A percentile compares a stretch with the other conserved stretches of the same genome.
These are phyloP conservation scores for Lepus americanus DNA, from an alignment of 2,113 vertebrate genomes.

Conservation along the genomic window DNA sequence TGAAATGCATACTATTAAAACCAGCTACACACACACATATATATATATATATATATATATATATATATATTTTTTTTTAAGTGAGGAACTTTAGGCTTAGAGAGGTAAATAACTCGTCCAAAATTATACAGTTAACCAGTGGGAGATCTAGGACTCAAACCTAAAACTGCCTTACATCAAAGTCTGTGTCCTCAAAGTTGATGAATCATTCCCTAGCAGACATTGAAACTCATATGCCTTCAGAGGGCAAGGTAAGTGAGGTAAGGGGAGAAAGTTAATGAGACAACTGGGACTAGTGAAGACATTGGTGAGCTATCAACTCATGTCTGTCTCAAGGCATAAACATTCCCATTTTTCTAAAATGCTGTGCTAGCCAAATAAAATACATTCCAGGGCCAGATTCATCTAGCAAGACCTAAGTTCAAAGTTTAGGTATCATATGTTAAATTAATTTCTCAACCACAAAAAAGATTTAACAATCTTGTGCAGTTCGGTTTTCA, in stretches of 20 bases:
- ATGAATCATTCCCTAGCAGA: constrained; percentile 43
- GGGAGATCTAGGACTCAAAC: not conserved
- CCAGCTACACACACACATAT: not conserved
- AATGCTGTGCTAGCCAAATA: constrained; percentile 59
- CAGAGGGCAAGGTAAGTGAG: constrained; percentile 16
- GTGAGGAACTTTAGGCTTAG: not conserved
- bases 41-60: not conserved
- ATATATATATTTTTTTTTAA: not conserved
- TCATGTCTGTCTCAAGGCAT: constrained; percentile 46
- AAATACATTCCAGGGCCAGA: constrained; percentile 66
- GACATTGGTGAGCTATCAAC: constrained; percentile 14
- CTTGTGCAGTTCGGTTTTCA: constrained; percentile 56
- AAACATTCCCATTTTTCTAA: constrained; percentile 64
- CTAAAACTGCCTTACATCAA: constrained; percentile 10
- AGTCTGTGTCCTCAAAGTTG: constrained; percentile 37
- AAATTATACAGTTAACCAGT: not conserved
- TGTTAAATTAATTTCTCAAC: constrained; percentile 74
- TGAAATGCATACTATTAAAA: constrained; percentile 11
- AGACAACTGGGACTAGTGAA: not conserved
- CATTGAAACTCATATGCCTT: not conserved
- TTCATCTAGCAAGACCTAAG: constrained; percentile 38
- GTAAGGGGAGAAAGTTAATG: not conserved
- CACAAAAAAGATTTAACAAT: constrained; percentile 53
- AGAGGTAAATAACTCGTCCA: not conserved
- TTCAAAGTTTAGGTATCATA: constrained; percentile 67